These are phyloP conservation scores for Euphydryas editha DNA, from an alignment of 2,888 invertebrate species.

Conservation along the genomic window DNA sequence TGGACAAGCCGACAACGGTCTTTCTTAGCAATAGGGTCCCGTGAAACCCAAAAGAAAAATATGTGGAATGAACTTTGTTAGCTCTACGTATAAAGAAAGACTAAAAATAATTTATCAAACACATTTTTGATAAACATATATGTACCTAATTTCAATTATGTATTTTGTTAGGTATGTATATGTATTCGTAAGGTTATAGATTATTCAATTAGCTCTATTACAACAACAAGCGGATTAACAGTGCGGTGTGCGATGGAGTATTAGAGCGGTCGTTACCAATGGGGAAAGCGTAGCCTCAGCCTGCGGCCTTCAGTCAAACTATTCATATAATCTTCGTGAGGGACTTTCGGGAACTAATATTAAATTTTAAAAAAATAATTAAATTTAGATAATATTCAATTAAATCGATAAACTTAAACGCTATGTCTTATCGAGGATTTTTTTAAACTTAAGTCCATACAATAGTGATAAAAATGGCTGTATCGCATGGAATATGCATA, in stretches of 20 bases:
- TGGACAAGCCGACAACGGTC: too few species aligned
- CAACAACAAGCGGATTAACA: slow-evolving; percentile 69
- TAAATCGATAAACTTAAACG: slow-evolving; percentile 54
- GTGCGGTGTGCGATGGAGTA: slow-evolving; percentile 60
- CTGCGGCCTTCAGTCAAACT: slow-evolving; percentile 61
- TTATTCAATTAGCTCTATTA: slow-evolving; percentile 73
- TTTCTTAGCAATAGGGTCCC: too few species aligned
- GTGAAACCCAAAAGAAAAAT: too few species aligned
- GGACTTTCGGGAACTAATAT: slow-evolving; percentile 71
- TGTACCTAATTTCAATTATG: background rate
- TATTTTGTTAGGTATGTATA: slow-evolving; percentile 2
- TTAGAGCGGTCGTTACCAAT: slow-evolving; percentile 64
- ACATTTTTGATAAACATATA: background rate
- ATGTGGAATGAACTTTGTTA: too few species aligned
- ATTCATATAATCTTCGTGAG: slow-evolving; percentile 77
- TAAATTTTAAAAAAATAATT: too few species aligned
- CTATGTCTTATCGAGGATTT: background rate
- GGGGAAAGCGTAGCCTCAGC: slow-evolving; percentile 59
- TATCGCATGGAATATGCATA: too few species aligned
- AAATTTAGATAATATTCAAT: slow-evolving; percentile 80
- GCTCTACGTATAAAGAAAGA: background rate
- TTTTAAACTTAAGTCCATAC: background rate
- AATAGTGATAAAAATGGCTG: too few species aligned
- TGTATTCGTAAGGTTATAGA: slow-evolving; percentile 46
- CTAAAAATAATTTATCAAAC: background rate